Percentiles rank a stretch among this genome's conserved stretches.
These are phyloP conservation scores for Danaus chrysippus DNA, from an alignment of 2,888 invertebrate species.

Conservation along the genomic window DNA sequence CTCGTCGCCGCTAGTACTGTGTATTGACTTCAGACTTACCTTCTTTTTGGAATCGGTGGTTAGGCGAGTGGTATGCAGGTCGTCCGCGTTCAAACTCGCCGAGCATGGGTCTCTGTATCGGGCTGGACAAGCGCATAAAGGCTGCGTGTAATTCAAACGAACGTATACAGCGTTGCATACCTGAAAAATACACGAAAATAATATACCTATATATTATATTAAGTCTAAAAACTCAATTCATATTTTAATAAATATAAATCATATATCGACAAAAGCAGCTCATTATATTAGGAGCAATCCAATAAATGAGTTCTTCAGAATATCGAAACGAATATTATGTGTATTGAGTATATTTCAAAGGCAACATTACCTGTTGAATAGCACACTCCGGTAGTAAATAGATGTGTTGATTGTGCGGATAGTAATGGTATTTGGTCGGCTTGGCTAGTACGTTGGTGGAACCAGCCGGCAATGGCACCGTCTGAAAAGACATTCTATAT, in stretches of 20 bases:
- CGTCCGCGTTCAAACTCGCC: conserved; percentile 92
- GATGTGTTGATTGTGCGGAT: conserved; percentile 95
- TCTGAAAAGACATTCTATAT: conserved; percentile 68
- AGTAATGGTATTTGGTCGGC: conserved; percentile 95
- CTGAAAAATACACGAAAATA: conserved; percentile 52
- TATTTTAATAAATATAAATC: too few relatives aligned
- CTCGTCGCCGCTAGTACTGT: conserved; percentile 22
- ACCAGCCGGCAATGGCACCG: conserved; percentile 82
- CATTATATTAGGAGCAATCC: too few relatives aligned
- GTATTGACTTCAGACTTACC: conserved; percentile 68
- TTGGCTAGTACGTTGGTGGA: conserved; percentile 86
- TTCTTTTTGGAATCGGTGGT: conserved; percentile 91
- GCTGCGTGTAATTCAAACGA: conserved; percentile 94
- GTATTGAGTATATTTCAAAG: neutral
- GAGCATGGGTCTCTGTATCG: conserved; percentile 94
- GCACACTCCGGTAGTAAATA: conserved; percentile 96
- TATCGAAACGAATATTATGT: neutral
- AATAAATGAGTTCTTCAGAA: too few relatives aligned
- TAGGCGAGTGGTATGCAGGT: conserved; percentile 94
- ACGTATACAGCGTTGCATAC: conserved; percentile 97
- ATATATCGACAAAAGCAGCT: too few relatives aligned
- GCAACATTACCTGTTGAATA: conserved; percentile 87
- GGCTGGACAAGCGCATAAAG: conserved; percentile 93
- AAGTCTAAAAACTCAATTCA: neutral
- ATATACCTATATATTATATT: neutral